Base-by-base conservation (phyloP, 2,888 invertebrate species). In the Serrognathus titanus region DNA sequence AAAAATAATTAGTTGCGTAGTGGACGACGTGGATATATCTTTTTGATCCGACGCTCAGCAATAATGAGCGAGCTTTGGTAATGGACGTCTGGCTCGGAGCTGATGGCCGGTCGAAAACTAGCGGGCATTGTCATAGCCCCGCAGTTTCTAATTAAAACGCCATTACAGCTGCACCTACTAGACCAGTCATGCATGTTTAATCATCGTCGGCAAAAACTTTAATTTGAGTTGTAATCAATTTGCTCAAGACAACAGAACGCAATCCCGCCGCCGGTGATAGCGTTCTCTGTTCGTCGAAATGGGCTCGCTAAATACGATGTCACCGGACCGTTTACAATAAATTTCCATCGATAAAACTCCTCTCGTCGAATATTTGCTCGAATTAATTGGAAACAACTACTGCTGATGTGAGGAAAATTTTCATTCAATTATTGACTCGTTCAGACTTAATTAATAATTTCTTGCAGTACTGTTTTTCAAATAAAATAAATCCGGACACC, bases 201-300 rank as follows among this genome's bases (percentile, higher is more conserved):
- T 74, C 71, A 71, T 65, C 57, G 66, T 24, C 48, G 35, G 74
- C 72, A 75, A 75, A 75, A 75, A 75, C 70, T 75, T 74, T 74
- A 74, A 75, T 75, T 75, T 72, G 72, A 70, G 71, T 71, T 71
- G 73, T 70, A 75, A 75, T 75, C 75, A 75, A 75, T 75, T 75
- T 75, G 75, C 73, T 73, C 73, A 75, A 75, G 75, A 75, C 73
- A 74, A 74, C 74, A 72, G 72, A 72, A 69, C 68, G 74, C 71
- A 74, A 74, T 74, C 73, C 72, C 65, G 64, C 56, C 55, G 51
- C 35, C 61, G 47, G 57, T 56, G 57, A 64, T 64, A 59, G 57
- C 54, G 50, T 37, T 48, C 48, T n/a, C 16, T 48, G 53, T 50
- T 55, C 51, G 55, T 6, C 24, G 57, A 55, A 50, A 57, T 55